Conservation (phyloP, 2,888 invertebrate species). For the Hirtodrosophila duncani region DNA sequence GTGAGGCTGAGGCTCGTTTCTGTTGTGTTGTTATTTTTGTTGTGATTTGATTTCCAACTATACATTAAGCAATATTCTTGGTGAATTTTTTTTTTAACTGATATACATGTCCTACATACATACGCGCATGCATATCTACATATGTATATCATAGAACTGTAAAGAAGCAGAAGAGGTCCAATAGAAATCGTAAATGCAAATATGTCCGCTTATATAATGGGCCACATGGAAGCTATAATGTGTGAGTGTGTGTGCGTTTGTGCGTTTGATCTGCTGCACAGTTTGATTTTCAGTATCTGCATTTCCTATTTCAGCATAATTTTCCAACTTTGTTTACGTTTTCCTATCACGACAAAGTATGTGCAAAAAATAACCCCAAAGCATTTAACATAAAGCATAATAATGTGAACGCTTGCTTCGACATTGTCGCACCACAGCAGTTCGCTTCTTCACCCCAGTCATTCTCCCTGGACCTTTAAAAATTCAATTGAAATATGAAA, state of each 20-base stretch:
- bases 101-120: constrained; percentile 7
- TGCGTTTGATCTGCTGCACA: constrained; percentile 14
- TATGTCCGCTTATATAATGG: constrained; percentile 70
- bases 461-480: constrained; percentile 47
- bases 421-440: constrained; percentile 11
- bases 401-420: no score
- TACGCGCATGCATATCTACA: no score
- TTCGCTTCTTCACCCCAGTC: not conserved
- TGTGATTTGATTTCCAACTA: not conserved
- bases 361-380: constrained; percentile 29
- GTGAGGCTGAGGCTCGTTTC: no score
- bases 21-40: constrained; percentile 19
- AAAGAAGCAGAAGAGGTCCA: constrained; percentile 20
- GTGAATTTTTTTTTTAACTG: constrained; percentile 8
- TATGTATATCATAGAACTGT: constrained; percentile 2
- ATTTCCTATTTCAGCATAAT: constrained; percentile 29
- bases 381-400: constrained; percentile 63
- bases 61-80: no score
- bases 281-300: constrained; percentile 30
- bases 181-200: constrained; percentile 54
- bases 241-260: constrained; percentile 19
- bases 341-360: constrained; percentile 52
- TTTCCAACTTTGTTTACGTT: constrained; percentile 65
- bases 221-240: constrained; percentile 16
- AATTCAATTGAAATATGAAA: constrained; percentile 63